phyloP scores from a whole-genome alignment of 92 coral and sea anemone genomes.

The Porites evermanni region DNA sequence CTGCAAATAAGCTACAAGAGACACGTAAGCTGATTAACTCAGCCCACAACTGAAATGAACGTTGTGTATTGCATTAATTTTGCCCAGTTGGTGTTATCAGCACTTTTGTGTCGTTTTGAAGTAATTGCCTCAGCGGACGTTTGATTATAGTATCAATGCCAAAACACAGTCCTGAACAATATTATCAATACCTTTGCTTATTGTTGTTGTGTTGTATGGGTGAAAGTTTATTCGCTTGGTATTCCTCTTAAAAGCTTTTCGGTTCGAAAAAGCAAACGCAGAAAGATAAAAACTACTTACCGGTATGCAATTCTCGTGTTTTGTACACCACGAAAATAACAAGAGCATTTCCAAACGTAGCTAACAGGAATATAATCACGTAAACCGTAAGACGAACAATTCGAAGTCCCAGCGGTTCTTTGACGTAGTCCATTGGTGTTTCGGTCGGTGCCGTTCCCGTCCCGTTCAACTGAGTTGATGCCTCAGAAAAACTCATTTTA shows the following conservation, averaged over 20 bases:
- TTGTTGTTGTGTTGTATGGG: background rate
- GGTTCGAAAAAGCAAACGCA: no score
- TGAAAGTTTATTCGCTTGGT: background rate
- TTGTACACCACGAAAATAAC: conserved; percentile 96
- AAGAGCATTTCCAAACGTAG: conserved; percentile 89
- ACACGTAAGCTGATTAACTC: background rate
- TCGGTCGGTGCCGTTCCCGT: conserved; percentile 9
- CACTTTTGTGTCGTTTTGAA: background rate
- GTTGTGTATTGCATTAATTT: background rate
- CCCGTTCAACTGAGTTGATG: conserved; percentile 8
- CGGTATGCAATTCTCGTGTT: conserved; percentile 91
- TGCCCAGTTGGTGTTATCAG: background rate
- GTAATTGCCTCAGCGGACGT: background rate
- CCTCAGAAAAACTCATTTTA: conserved; percentile 21
- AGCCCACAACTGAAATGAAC: background rate
- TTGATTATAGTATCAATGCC: background rate
- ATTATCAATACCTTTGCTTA: background rate
- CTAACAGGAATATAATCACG: conserved; percentile 87
- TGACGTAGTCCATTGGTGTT: background rate
- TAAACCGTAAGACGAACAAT: conserved; percentile 83
- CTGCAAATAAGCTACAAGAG: no score
- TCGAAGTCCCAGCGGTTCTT: conserved; percentile 87
- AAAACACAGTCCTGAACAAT: no score
- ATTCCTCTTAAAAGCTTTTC: conserved; percentile 25
- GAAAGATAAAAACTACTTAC: conserved; percentile 44